These are phyloP conservation scores for Harpalus rubripes DNA, from an alignment of 2,888 invertebrate species.

Conservation along the genomic window DNA sequence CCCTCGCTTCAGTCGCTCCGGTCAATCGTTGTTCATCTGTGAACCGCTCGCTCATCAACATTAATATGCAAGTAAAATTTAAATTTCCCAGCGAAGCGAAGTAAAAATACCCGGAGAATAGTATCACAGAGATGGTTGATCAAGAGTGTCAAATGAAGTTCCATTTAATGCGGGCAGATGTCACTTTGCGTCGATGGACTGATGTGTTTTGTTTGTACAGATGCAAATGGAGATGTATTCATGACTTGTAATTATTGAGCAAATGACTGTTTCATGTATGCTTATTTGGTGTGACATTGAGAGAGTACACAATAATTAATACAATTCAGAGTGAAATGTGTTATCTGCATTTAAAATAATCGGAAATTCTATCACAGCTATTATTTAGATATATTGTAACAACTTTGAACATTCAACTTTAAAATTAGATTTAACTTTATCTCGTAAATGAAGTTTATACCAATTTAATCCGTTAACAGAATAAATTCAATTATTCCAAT, in stretches of 20 bases:
- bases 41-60: conserved; percentile 16
- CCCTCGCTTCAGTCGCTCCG: conserved; percentile 12
- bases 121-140: conserved; percentile 11
- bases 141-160: conserved; percentile 20
- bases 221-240: not conserved
- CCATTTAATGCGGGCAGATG: conserved; percentile 7
- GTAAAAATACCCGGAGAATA: conserved; percentile 1
- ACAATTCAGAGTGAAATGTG: not conserved
- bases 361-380: too few relatives aligned
- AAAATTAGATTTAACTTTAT: too few relatives aligned
- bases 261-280: conserved; percentile 1
- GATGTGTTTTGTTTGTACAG: conserved; percentile 14
- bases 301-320: not conserved
- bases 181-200: not conserved
- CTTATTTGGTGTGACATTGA: not conserved
- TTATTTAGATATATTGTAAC: too few relatives aligned
- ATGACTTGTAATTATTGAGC: conserved; percentile 9
- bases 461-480: too few relatives aligned
- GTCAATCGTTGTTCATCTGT: conserved; percentile 57
- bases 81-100: conserved; percentile 4
- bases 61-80: conserved; percentile 58
- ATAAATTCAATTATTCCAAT: too few relatives aligned
- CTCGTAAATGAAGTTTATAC: too few relatives aligned
- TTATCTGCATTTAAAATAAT: too few relatives aligned
- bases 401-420: too few relatives aligned